Percentiles rank a stretch among this genome's conserved stretches.
Conservation (phyloP, 2,888 invertebrate species). For the Oxyteleia sp. region DNA sequence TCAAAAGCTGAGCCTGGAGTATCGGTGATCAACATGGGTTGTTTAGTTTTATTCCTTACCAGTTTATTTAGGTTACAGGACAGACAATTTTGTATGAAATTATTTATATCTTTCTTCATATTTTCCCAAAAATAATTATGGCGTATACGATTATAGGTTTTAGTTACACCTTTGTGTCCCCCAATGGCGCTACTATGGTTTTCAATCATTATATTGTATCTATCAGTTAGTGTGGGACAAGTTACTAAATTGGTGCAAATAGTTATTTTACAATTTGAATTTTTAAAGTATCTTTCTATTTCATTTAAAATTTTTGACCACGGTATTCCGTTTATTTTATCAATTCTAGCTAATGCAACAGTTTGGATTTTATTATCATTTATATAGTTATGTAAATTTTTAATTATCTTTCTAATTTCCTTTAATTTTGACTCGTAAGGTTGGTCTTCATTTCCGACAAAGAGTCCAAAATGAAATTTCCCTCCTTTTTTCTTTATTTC, state of each 20-base stretch:
- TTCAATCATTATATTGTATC: not conserved
- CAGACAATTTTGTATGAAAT: not conserved
- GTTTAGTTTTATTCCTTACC: not conserved
- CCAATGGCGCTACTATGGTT: not conserved
- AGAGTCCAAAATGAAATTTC: too few relatives aligned
- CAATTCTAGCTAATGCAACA: too few relatives aligned
- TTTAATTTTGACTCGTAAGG: too few relatives aligned
- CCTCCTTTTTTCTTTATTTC: too few relatives aligned
- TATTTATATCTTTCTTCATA: not conserved
- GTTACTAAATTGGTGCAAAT: not conserved
- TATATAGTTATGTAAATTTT: too few relatives aligned
- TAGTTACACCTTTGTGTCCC: slow-evolving; percentile 6
- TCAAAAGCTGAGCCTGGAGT: not conserved
- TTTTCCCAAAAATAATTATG: slow-evolving; percentile 1
- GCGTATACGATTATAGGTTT: not conserved
- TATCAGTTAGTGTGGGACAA: not conserved
- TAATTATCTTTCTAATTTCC: too few relatives aligned
- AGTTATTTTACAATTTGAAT: not conserved
- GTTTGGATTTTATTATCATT: too few relatives aligned
- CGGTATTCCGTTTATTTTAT: too few relatives aligned
- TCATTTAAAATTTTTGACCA: too few relatives aligned
- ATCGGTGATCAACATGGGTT: slow-evolving; percentile 1
- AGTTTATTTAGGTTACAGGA: not conserved
- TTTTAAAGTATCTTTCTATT: too few relatives aligned
- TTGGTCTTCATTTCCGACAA: too few relatives aligned